phyloP scores from a whole-genome alignment of 2,797 vertebrate species.

The Molossus alvarezi region DNA sequence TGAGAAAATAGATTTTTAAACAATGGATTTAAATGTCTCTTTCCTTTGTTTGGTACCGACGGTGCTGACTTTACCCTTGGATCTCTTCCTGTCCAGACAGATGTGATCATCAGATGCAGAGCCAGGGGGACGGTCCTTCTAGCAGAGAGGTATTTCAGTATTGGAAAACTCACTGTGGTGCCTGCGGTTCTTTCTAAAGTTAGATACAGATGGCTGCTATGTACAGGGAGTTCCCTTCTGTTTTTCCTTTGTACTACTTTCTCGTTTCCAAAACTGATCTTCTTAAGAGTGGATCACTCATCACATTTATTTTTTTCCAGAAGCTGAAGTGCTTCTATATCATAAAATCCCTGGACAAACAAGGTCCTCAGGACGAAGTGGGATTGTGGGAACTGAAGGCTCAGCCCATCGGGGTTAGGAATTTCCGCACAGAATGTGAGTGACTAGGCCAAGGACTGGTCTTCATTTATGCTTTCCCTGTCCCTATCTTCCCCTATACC shows the following conservation, averaged over 20 bases:
- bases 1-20: background rate
- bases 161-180: background rate
- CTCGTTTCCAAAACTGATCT: background rate
- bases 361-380: background rate
- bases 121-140: background rate
- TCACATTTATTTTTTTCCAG: background rate
- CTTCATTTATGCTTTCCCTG: background rate
- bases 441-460: background rate
- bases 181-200: background rate
- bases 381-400: background rate
- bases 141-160: background rate
- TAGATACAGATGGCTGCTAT: background rate
- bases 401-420: background rate
- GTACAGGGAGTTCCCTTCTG: background rate
- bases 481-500: background rate
- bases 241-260: background rate
- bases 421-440: background rate
- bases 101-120: background rate
- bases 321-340: background rate
- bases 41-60: background rate
- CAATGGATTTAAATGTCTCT: background rate
- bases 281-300: background rate
- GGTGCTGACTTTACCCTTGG: background rate
- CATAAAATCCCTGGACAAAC: background rate
- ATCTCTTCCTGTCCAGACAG: background rate